Conservation (phyloP, 2,113 vertebrate species). For the Herpetotheres cachinnans region DNA sequence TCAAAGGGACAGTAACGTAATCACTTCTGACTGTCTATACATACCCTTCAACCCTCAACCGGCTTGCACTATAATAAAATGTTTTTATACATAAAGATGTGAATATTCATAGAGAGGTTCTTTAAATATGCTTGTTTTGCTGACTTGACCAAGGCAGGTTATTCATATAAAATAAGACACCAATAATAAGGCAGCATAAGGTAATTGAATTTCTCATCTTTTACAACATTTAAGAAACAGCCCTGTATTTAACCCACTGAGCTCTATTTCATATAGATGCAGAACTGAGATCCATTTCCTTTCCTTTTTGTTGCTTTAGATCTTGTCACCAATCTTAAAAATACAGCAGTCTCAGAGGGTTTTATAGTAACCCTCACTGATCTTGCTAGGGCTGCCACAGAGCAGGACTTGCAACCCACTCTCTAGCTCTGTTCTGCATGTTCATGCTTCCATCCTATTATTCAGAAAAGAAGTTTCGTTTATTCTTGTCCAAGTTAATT, state of each 20-base stretch:
- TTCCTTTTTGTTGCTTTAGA: not conserved
- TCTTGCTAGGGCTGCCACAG: rapidly evolving
- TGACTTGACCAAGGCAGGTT: not conserved
- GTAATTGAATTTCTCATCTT: not conserved
- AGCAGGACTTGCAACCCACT: not conserved
- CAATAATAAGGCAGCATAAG: not conserved
- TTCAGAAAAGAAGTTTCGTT: not conserved
- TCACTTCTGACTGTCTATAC: not conserved
- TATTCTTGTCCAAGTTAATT: not conserved
- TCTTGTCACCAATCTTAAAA: not conserved
- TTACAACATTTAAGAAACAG: not conserved
- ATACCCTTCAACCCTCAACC: not conserved
- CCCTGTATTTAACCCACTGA: not conserved
- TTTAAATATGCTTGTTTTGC: not conserved
- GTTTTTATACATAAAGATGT: not conserved
- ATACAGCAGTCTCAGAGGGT: not conserved
- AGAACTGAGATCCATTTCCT: not conserved
- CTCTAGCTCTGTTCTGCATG: not conserved
- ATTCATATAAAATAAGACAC: not conserved
- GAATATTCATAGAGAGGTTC: not conserved
- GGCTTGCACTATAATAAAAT: not conserved
- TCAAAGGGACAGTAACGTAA: not conserved
- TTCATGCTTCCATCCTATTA: not conserved
- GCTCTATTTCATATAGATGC: not conserved
- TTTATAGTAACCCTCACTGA: not conserved